phyloP scores from a whole-genome alignment of 2,797 vertebrate species.

The Chrosomus eos region DNA sequence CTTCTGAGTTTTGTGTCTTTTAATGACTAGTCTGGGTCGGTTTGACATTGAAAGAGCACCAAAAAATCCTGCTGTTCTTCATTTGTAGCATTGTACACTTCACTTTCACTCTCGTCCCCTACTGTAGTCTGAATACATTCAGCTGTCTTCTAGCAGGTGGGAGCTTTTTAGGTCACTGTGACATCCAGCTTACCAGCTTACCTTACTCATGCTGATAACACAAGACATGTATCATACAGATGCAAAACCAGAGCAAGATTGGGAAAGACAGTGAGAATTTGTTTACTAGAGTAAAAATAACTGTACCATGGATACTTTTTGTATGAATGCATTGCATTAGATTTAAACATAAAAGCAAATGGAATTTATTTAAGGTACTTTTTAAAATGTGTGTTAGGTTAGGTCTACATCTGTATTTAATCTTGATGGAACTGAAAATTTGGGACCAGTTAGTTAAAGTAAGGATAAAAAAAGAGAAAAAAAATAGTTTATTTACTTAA shows the following conservation, averaged over 20 bases:
- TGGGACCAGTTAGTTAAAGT: background rate
- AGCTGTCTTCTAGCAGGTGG: conserved; percentile 28
- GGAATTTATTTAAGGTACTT: background rate
- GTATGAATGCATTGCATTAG: background rate
- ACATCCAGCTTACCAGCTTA: conserved; percentile 9
- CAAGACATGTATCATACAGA: background rate
- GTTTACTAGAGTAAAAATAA: background rate
- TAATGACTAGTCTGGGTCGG: conserved; percentile 9
- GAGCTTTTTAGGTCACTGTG: conserved; percentile 43
- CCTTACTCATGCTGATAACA: background rate
- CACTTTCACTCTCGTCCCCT: background rate
- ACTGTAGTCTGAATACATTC: conserved; percentile 12
- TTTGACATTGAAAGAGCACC: conserved; percentile 1
- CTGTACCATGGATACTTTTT: background rate
- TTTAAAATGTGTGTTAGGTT: background rate
- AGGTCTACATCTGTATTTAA: background rate
- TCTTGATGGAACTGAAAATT: background rate
- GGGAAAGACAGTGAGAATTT: background rate
- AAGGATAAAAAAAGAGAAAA: background rate
- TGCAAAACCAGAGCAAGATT: background rate
- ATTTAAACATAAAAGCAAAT: background rate
- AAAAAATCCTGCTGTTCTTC: conserved; percentile 31
- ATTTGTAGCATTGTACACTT: conserved; percentile 20
- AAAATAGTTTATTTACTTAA: background rate
- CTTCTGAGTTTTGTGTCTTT: conserved; percentile 10